phyloP scores from a whole-genome alignment of 2,113 vertebrate species.

The Odocoileus virginianus region DNA sequence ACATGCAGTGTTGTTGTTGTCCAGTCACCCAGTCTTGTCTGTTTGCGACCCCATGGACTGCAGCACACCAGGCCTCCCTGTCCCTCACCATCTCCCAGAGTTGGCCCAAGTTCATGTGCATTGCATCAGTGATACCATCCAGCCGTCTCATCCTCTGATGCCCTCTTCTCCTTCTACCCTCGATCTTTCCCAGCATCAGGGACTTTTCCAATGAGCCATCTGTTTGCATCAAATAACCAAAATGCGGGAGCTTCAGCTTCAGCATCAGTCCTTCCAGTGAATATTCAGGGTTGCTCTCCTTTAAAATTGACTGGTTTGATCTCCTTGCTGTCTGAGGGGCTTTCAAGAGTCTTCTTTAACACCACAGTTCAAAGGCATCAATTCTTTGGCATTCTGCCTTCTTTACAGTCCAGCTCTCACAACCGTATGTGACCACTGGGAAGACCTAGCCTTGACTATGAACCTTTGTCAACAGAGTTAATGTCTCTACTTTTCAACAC shows the following conservation, averaged over 20 bases:
- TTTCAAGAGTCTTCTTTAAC: neutral
- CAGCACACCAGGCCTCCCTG: neutral
- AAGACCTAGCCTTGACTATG: neutral
- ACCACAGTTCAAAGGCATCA: neutral
- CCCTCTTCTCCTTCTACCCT: neutral
- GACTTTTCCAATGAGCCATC: neutral
- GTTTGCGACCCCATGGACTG: neutral
- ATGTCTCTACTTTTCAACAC: neutral
- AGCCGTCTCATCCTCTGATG: neutral
- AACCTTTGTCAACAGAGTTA: neutral
- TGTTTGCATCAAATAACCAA: neutral
- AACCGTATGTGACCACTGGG: neutral
- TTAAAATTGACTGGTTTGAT: neutral
- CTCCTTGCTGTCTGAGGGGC: neutral
- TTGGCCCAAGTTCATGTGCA: neutral
- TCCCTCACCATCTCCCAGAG: neutral
- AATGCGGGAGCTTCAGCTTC: neutral
- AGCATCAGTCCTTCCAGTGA: neutral
- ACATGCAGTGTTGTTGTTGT: neutral
- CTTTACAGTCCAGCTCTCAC: neutral
- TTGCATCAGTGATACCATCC: neutral
- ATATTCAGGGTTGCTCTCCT: neutral
- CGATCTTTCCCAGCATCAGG: neutral
- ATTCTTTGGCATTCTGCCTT: neutral
- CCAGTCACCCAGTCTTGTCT: neutral